phyloP scores from a whole-genome alignment of 2,797 vertebrate genomes.

The Epinephelus awoara region DNA sequence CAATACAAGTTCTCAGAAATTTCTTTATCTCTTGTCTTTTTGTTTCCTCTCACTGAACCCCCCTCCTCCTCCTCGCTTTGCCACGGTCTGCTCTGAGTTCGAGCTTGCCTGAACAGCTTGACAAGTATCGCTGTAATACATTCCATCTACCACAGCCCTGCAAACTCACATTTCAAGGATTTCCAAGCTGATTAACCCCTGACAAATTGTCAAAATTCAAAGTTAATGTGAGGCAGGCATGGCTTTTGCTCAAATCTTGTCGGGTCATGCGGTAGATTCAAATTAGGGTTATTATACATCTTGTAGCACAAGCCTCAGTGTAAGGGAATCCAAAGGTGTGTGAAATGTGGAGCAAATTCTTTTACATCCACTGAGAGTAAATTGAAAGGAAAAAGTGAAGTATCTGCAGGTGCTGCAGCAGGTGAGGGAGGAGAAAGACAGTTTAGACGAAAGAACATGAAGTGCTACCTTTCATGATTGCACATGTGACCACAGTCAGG shows the following conservation, averaged over 20 bases:
- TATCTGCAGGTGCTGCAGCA: conserved; percentile 20
- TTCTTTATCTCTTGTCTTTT: conserved; percentile 10
- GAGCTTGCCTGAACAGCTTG: conserved; percentile 70
- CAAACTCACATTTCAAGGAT: conserved; percentile 50
- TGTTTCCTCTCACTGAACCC: neutral
- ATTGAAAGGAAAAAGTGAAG: conserved; percentile 33
- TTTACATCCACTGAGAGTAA: conserved; percentile 24
- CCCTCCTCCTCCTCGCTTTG: neutral
- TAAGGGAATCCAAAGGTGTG: conserved; percentile 34
- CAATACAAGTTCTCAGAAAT: conserved; percentile 34
- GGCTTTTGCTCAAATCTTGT: conserved; percentile 22
- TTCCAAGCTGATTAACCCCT: conserved; percentile 51
- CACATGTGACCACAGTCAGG: neutral
- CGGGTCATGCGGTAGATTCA: conserved; percentile 25
- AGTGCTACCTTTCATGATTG: conserved; percentile 10
- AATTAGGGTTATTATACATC: conserved; percentile 40
- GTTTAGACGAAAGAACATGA: neutral
- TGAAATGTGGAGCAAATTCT: conserved; percentile 57
- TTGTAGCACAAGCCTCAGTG: conserved; percentile 1
- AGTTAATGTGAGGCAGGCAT: conserved; percentile 22
- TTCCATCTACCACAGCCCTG: conserved; percentile 55
- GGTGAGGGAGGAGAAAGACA: conserved; percentile 35
- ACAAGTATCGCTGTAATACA: conserved; percentile 45
- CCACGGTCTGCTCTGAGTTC: conserved; percentile 44
- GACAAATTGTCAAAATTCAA: conserved; percentile 47